These are phyloP conservation scores for Enteromius afrohamiltoni DNA, from an alignment of 2,797 vertebrate species.

Conservation along the genomic window DNA sequence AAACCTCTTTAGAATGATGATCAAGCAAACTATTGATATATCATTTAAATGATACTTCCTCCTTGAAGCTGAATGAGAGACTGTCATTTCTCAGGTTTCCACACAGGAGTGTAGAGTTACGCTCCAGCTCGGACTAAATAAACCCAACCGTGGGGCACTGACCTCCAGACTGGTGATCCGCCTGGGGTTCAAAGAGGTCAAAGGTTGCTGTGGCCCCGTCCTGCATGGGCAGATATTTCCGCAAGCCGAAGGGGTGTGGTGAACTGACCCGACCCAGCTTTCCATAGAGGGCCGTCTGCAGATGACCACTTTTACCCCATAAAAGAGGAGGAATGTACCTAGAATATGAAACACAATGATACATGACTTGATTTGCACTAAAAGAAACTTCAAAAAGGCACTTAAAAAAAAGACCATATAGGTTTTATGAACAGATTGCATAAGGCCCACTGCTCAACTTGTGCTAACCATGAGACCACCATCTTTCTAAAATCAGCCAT, in stretches of 20 bases:
- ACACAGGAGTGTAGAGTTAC: conserved; percentile 9
- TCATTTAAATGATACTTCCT: conserved; percentile 18
- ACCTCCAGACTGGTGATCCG: conserved; percentile 91
- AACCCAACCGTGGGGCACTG: conserved; percentile 46
- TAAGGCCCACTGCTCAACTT: background rate
- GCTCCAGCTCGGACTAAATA: background rate
- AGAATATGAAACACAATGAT: conserved; percentile 31
- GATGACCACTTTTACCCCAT: conserved; percentile 96
- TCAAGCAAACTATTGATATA: conserved; percentile 24
- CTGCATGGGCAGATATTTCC: conserved; percentile 90
- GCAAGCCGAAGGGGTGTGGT: conserved; percentile 85
- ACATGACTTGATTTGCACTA: background rate
- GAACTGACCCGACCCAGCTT: conserved; percentile 94
- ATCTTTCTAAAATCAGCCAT: background rate
- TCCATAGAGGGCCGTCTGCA: conserved; percentile 93
- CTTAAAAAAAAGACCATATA: too few species aligned
- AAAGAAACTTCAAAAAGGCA: background rate
- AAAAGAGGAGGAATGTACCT: conserved; percentile 95
- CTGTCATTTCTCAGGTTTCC: conserved; percentile 4
- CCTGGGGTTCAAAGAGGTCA: conserved; percentile 91
- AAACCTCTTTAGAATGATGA: background rate
- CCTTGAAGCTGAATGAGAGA: background rate
- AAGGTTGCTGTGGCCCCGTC: conserved; percentile 95
- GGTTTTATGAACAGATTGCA: background rate
- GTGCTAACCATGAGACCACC: background rate